Evolutionary conservation across 2,797 vertebrate species (phyloP).

Genomic region (Gastrophryne carolinensis): DNA sequence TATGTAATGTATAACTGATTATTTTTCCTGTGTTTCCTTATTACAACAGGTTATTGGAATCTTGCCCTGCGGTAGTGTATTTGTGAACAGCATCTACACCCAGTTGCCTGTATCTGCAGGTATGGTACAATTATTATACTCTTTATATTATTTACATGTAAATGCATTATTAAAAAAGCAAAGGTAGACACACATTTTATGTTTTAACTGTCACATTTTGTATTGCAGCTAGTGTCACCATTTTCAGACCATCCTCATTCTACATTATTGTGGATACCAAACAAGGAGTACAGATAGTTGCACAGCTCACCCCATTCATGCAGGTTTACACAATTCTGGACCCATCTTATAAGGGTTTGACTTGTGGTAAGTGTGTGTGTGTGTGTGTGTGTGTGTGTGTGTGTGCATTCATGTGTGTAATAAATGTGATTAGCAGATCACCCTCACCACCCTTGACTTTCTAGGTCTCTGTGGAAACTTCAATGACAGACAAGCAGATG

Average conservation of each 20-base stretch:
- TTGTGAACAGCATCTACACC: constrained; percentile 78
- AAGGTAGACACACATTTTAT: not conserved
- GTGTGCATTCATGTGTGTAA: too few relatives aligned
- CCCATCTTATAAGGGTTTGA: constrained; percentile 61
- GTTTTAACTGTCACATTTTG: not conserved
- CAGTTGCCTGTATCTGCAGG: constrained; percentile 80
- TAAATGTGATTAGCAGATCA: not conserved
- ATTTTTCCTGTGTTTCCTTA: not conserved
- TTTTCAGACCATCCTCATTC: constrained; percentile 72
- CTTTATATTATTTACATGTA: too few relatives aligned
- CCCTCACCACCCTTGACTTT: too few relatives aligned
- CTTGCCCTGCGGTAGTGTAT: constrained; percentile 75
- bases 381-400: too few relatives aligned
- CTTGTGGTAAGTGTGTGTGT: constrained; percentile 67
- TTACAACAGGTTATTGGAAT: constrained; percentile 71
- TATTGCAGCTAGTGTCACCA: constrained; percentile 65
- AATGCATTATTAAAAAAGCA: too few relatives aligned
- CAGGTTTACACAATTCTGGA: constrained; percentile 66
- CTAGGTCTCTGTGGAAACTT: constrained; percentile 74
- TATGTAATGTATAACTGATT: not conserved
- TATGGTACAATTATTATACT: constrained; percentile 60
- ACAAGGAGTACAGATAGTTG: constrained; percentile 66
- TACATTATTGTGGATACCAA: constrained; percentile 65
- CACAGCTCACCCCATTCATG: constrained; percentile 71
- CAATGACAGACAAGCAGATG: constrained; percentile 69